Evolutionary conservation across 2,113 vertebrate genomes (phyloP), one percentile per base, ranked within the genome.

Genomic region (Campylorhamphus procurvoides): DNA sequence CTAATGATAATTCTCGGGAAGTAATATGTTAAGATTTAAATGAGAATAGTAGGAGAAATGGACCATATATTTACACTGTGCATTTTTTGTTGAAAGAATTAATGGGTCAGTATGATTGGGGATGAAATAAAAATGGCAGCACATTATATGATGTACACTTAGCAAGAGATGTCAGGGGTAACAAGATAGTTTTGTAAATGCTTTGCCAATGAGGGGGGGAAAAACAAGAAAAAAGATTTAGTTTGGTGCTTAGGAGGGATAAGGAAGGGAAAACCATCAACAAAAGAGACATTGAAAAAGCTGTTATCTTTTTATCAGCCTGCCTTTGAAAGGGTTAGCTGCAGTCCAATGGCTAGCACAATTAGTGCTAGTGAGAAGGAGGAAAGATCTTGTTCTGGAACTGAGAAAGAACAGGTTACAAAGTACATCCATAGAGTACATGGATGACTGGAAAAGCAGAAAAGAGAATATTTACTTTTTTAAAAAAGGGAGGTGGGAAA

Each of bases 241-340:
- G 14, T 56, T 87, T 80, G 15, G 18, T 88, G 37, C 9, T 92
- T 86, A 58, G 14, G 37, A 83, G 37, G 23, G 25, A 62, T 80
- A 29, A 88, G 29, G 63, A 92, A 74, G 18, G 49, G 42, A 79
- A 92, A 94, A 74, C 2, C 12, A 42, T 86, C 71, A 90, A 80
- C 78, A 76, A 93, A 87, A 93, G 58, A 75, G 78, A 68, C 40
- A 6, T 6, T 64, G 88, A 84, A 85, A 95, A 92, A 92, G 29
- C 37, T 86, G 55, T 73, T 55, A 91, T 89, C 84, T 93, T 95
- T 95, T 88, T 86, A 92, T 93, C 88, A 95, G 79, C 42, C 63
- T 88, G 68, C 40, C n/a, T 90, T 93, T 95, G 84, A 94, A 87
- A 90, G 67, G 25, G 85, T 86, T 90, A 94, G 79, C 58, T 88